Conservation (phyloP, 92 coral and sea anemone species). For the Phenganax stokvisi region DNA sequence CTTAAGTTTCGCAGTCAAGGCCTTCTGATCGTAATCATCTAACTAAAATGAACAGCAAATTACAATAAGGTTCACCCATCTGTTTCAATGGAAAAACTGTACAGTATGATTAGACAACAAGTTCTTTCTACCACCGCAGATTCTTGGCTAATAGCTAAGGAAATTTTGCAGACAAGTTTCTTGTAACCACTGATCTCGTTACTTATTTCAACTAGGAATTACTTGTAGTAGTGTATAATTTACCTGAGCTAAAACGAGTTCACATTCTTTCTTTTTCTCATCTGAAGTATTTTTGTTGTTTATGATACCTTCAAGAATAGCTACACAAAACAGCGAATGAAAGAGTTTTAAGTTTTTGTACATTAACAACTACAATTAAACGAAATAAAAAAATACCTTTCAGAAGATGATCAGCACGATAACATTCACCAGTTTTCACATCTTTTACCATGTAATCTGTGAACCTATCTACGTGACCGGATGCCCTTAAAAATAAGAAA, state of each 20-base stretch:
- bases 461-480: slow-evolving; percentile 97
- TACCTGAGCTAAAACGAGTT: slow-evolving; percentile 84
- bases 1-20: slow-evolving; percentile 60
- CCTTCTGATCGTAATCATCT: slow-evolving; percentile 78
- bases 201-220: too few relatives aligned
- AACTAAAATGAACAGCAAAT: slow-evolving; percentile 46
- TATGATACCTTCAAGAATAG: slow-evolving; percentile 73
- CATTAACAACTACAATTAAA: neutral
- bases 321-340: slow-evolving; percentile 39
- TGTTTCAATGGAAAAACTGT: too few relatives aligned
- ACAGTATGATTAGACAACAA: too few relatives aligned
- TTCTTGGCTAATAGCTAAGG: too few relatives aligned
- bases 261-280: slow-evolving; percentile 78
- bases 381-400: slow-evolving; percentile 53
- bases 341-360: neutral
- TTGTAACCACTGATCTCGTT: too few relatives aligned
- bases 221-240: too few relatives aligned
- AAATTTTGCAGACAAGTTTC: too few relatives aligned
- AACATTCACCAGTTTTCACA: slow-evolving; percentile 96
- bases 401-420: slow-evolving; percentile 87
- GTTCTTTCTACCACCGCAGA: too few relatives aligned
- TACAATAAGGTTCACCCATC: neutral
- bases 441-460: slow-evolving; percentile 97
- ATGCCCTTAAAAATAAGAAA: slow-evolving; percentile 50
- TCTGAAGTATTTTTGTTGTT: slow-evolving; percentile 77